These are phyloP conservation scores for Diuraphis noxia DNA, from an alignment of 1,140 invertebrate genomes.

Conservation along the genomic window DNA sequence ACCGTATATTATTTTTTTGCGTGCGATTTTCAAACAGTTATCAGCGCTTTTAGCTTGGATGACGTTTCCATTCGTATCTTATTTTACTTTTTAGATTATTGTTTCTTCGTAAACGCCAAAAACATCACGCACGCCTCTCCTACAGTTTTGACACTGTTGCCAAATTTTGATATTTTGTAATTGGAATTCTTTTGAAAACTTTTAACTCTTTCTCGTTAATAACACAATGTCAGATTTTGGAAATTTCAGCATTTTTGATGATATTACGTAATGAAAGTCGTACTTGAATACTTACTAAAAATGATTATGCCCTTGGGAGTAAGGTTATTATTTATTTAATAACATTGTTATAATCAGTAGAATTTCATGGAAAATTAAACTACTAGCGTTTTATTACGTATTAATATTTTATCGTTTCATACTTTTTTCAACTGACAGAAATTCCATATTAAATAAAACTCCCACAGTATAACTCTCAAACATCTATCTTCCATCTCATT, in stretches of 20 bases:
- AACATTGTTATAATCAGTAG: background rate
- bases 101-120: background rate
- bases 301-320: background rate
- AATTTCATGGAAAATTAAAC: background rate
- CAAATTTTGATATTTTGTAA: constrained; percentile 38
- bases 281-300: constrained; percentile 3
- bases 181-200: constrained; percentile 27
- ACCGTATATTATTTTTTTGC: background rate
- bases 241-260: background rate
- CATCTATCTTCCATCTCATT: too few relatives aligned
- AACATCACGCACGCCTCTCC: background rate
- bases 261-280: background rate
- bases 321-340: constrained; percentile 9
- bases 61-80: background rate
- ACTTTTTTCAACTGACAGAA: background rate
- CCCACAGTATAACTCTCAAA: too few relatives aligned
- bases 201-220: background rate
- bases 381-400: background rate
- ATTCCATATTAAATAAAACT: too few relatives aligned
- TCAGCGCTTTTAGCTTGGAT: background rate
- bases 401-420: background rate
- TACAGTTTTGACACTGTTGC: constrained; percentile 27
- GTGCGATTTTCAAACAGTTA: background rate
- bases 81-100: constrained; percentile 25
- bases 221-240: constrained; percentile 13